Base-by-base conservation (phyloP, 2,888 invertebrate species). In the Cephus pygmeus region DNA sequence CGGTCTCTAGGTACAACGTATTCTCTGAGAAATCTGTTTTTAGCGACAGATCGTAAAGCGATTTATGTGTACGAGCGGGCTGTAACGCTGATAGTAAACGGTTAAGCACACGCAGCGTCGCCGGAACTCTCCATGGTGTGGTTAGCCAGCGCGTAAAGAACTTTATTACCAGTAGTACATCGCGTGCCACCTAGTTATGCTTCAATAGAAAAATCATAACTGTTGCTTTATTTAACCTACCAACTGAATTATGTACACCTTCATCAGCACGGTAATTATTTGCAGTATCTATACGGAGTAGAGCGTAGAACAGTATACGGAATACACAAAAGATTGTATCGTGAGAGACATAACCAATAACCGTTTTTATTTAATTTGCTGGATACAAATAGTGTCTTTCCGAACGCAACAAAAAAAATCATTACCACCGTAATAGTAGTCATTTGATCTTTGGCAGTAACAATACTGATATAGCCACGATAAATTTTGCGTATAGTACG, bases 41-140 rank as follows among this genome's bases (percentile, higher is more conserved):
- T 88, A 90, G 91, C 88, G 91, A 90, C 90, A 88, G 89, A 90
- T 90, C 91, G 90, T 90, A 90, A 90, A 91, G 85, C 88, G 88
- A 90, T 90, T 91, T 90, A 90, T 90, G 90, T 87, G 82, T 86
- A 87, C 87, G 88, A 87, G 82, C 87, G 23, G 85, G 88, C 88
- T 88, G 90, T 90, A 89, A 89, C 88, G 88, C 81, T 84, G 89
- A 87, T 86, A 88, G 89, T 89, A 90, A 90, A 89, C 88, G 89
- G 86, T 88, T 56, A 88, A 89, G 87, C 86, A 81, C 82, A 81
- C 79, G 83, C 84, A 80, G 83, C 82, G 82, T 69, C 80, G 73
- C 75, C 23, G 75, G 69, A 33, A 30, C 34, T 56, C 56, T 56
- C 56, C 56, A 56, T 23, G 71, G 34, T 71, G 86, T 84, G 88